Conservation (phyloP, 2,113 vertebrate genomes). For the Neogale vison region DNA sequence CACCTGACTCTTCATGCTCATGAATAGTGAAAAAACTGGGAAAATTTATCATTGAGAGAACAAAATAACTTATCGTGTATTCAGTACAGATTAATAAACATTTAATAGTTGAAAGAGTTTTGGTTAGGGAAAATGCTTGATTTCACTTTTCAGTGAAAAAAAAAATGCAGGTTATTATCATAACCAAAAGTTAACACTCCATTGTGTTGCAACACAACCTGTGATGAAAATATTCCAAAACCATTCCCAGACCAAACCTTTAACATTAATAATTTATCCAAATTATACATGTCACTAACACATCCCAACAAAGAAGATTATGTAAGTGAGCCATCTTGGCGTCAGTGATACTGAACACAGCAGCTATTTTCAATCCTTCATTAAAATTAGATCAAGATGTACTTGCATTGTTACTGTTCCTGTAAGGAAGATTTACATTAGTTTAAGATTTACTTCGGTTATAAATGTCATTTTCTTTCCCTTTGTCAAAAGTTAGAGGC, state of each 20-base stretch:
- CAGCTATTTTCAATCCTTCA: slow-evolving; percentile 80
- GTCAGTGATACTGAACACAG: slow-evolving; percentile 63
- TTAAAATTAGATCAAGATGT: slow-evolving; percentile 77
- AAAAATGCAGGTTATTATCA: background rate
- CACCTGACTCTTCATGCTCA: background rate
- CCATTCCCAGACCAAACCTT: slow-evolving; percentile 29
- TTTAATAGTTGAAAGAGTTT: background rate
- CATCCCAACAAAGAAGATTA: slow-evolving; percentile 74
- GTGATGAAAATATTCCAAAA: slow-evolving; percentile 41
- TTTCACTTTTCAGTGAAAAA: slow-evolving; percentile 9
- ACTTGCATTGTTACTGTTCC: slow-evolving; percentile 51
- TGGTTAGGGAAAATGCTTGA: background rate
- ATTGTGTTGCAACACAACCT: background rate
- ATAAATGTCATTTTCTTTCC: slow-evolving; percentile 49
- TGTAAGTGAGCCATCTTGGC: slow-evolving; percentile 67
- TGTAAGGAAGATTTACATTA: slow-evolving; percentile 55
- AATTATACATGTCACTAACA: slow-evolving; percentile 69
- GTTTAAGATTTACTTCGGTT: slow-evolving; percentile 49
- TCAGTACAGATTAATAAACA: background rate
- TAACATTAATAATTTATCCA: slow-evolving; percentile 63
- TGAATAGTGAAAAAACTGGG: background rate
- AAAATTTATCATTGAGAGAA: background rate
- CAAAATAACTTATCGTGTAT: slow-evolving; percentile 7
- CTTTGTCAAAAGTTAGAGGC: background rate
- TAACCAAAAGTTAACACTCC: slow-evolving; percentile 40